phyloP scores from a whole-genome alignment of 2,888 invertebrate species.

The Eupithecia dodoneata region DNA sequence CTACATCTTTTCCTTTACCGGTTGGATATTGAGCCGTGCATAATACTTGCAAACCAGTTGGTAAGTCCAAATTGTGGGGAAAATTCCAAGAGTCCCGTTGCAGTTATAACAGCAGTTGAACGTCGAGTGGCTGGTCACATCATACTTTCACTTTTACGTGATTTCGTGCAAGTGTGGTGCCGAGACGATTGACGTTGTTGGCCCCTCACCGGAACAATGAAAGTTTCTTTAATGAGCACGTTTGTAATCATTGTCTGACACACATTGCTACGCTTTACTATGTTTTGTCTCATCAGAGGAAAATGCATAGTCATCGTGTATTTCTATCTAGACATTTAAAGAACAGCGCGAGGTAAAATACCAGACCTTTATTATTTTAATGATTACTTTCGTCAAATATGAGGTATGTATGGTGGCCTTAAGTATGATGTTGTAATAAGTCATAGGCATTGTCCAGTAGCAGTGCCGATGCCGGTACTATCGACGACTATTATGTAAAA shows the following conservation, averaged over 20 bases:
- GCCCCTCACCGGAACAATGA: constrained; percentile 73
- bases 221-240: constrained; percentile 68
- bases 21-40: constrained; percentile 22
- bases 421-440: constrained; percentile 33
- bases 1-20: constrained; percentile 2
- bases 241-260: constrained; percentile 53
- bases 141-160: constrained; percentile 81
- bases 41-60: constrained; percentile 14
- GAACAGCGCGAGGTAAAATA: background rate
- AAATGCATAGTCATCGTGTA: background rate
- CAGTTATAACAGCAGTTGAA: constrained; percentile 49
- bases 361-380: background rate
- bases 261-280: constrained; percentile 46
- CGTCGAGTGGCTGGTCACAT: constrained; percentile 65
- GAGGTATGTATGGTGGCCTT: too few relatives aligned
- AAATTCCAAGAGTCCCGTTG: constrained; percentile 34
- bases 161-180: constrained; percentile 71
- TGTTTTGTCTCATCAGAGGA: constrained; percentile 13
- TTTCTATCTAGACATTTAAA: background rate
- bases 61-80: constrained; percentile 10
- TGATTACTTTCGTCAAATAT: constrained; percentile 32
- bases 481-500: constrained; percentile 75
- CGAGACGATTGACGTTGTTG: constrained; percentile 55
- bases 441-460: constrained; percentile 41
- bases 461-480: constrained; percentile 45